These are phyloP conservation scores for Calliphora vicina DNA, from an alignment of 1,140 invertebrate species.

Conservation along the genomic window DNA sequence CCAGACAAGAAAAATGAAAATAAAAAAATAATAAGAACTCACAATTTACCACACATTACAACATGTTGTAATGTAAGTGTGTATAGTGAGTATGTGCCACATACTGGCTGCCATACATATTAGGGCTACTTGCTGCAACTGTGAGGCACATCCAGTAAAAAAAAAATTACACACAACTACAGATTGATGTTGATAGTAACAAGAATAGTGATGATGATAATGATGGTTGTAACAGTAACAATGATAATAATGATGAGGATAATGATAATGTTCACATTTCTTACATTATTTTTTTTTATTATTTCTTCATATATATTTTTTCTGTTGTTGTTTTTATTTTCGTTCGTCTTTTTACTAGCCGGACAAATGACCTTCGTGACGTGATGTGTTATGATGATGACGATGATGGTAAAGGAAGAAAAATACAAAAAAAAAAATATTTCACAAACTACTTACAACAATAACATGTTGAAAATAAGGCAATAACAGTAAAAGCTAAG, in stretches of 20 bases:
- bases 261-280: constrained; percentile 17
- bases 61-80: no score
- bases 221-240: neutral
- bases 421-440: neutral
- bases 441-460: neutral
- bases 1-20: neutral
- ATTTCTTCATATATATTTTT: neutral
- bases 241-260: constrained; percentile 1
- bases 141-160: neutral
- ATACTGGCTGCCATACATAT: neutral
- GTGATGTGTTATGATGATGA: constrained; percentile 7
- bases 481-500: neutral
- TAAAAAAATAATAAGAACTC: neutral
- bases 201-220: neutral
- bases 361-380: constrained; percentile 29
- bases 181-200: neutral
- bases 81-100: no score
- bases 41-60: neutral
- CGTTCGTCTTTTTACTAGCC: neutral
- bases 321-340: neutral
- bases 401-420: neutral
- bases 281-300: neutral
- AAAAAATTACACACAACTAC: neutral
- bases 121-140: neutral
- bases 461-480: neutral